Evolutionary conservation across 2,888 invertebrate genomes (phyloP), one percentile per base, ranked within the genome.

Genomic region (Glaucopsyche alexis): DNA sequence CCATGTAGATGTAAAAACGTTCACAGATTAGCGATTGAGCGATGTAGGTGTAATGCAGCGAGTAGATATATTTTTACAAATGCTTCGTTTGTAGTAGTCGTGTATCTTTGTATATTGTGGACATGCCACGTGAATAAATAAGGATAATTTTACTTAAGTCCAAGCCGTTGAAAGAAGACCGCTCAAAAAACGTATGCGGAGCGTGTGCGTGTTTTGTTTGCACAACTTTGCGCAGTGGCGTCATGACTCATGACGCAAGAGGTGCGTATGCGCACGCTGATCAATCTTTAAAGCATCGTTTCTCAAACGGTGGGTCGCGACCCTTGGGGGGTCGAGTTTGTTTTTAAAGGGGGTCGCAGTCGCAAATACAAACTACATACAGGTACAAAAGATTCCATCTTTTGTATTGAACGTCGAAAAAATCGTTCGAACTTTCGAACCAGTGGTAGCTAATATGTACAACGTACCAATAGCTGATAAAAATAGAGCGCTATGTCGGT

Each of bases 61-160:
- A 52, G 38, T 70, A 73, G 69, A 38, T 70, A 73, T 69, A 70
- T 73, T 73, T 72, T 73, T 73, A 66, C 72, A 50, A 72, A 42
- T 42, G 72, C 72, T 67, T 40, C 40, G n/a, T 72, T 49, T 11
- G 42, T 72, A 16, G 72, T 72, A 40, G 45, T 67, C 29, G 49
- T 69, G 16, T 67, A 69, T 69, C 47, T 19, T 69, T 11, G 19
- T 69, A 19, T 29, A 49, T 16, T 29, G 29, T 29, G 49, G 47
- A 38, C 47, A 69, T 47, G 69, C 69, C 6, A 69, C 16, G 42
- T 67, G 11, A 45, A 29, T 38, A 29, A 60, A 60, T 38, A 29
- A 14, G 29, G 19, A 38, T 19, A 16, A 9, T 16, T 29, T 60
- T 47, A 13, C 4, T 11, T 9, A 42, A 42, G 6, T 42, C 7